Base-by-base conservation (phyloP, 2,888 invertebrate genomes). In the Heteromyza rotundicornis region DNA sequence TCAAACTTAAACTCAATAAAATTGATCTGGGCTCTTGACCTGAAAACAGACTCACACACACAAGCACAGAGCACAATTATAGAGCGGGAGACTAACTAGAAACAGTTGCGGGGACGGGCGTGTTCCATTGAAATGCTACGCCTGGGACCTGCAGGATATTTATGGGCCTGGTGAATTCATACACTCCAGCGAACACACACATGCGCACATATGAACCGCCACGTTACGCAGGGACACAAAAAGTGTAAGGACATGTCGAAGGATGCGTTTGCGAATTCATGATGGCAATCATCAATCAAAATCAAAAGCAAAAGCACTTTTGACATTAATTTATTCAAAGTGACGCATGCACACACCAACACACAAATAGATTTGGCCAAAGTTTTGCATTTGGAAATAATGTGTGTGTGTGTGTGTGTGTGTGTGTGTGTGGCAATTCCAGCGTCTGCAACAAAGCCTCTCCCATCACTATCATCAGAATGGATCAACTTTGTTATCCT, bases 321-420 rank as follows among this genome's bases (percentile, higher is more conserved):
- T 82, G 80, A 80, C 82, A 77, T 78, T 78, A 81, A 80, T 80
- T 81, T 81, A 81, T 80, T 80, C 80, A 82, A 77, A 77, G 71
- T 75, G 73, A 74, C 58, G 65, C 59, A 40, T n/a, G 47, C 40
- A 60, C 59, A 71, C 74, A 71, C 75, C 71, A 74, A 71, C 72
- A 73, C 74, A 68, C 69, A 68, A 65, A 68, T 69, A 66, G 66
- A 61, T 47, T 49, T 56, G 49, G 50, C 62, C 62, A 40, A n/a
- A n/a, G n/a, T n/a, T n/a, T n/a, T n/a, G n/a, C n/a, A n/a, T n/a
- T n/a, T n/a, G 54, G 60, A 20, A 58, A 40, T 32, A 51, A 12
- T 53, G 35, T 56, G 22, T 27, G 17, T 16, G 44, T 40, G 16
- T 35, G 16, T 53, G 19, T 35, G 35, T 53, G 35, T 53, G 27